Evolutionary conservation across 2,113 vertebrate species (phyloP), one percentile per base, ranked within the genome.

Genomic region (Anoplopoma fimbria): DNA sequence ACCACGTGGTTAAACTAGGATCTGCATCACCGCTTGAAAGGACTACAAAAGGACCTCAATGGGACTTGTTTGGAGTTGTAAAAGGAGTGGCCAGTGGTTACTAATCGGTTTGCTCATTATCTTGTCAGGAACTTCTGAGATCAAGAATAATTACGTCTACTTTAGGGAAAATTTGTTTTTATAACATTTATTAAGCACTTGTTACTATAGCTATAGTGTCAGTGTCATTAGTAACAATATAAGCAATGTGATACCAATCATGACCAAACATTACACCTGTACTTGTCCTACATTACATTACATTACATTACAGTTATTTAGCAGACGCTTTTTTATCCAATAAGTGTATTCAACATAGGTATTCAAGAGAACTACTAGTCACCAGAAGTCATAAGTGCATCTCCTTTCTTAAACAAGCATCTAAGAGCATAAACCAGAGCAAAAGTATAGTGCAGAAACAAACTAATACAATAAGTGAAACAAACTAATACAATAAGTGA

Each of bases 1-100:
- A 40, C 57, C 75, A 10, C 10, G 61, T 86, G 92, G 77, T 69
- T 1, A 31, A 78, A 9, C 2, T 31, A 4, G 14, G 36, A 64
- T 79, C 69, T 83, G 31, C 49, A 73, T 0, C 6, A 25, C 31
- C 62, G 4, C 33, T n/a, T 17, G 29, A 31, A 31, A 8, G 25
- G 9, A 60, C 57, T 31, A 60, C 57, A 60, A 9, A 58, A 34
- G 29, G 21, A 34, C 19, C 36, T 4, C 34, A 65, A 17, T 40
- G 63, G 38, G 12, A 40, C 23, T 64, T 40, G 61, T 64, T 14
- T 64, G 25, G 8, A 67, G 25, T 45, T 63, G 34, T 13, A 25
- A 64, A 38, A 64, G 34, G 61, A 63, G 63, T 25, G 64, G 25
- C 15, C 15, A 42, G 7, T 27, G 27, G 14, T 65, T n/a, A 4